A percentile compares a stretch with the other conserved stretches of the same genome.
Conservation (phyloP, 2,888 invertebrate species). For the Drosophila neotestacea region DNA sequence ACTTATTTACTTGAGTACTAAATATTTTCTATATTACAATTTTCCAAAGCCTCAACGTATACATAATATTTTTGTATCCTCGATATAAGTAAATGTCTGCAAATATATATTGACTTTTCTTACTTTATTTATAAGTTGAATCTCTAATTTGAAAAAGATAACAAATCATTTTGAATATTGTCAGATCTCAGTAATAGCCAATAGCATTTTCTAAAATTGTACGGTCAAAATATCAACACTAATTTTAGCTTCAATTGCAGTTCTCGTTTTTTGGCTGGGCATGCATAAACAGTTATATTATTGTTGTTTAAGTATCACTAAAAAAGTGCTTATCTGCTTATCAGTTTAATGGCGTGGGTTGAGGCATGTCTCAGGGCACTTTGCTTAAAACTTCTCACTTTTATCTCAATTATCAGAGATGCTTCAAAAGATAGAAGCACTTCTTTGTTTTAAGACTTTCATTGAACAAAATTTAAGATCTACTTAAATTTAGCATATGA, state of each 20-base stretch:
- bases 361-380: neutral
- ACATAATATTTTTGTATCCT: no score
- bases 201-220: no score
- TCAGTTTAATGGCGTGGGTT: slow-evolving; percentile 19
- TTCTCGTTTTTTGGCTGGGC: slow-evolving; percentile 30
- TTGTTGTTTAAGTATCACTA: slow-evolving; percentile 24
- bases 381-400: slow-evolving; percentile 7
- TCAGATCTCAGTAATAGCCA: no score
- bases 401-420: slow-evolving; percentile 29
- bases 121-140: no score
- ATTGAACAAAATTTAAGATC: slow-evolving; percentile 35
- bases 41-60: no score
- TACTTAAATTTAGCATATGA: slow-evolving; percentile 21
- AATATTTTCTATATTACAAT: no score
- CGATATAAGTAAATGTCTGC: no score
- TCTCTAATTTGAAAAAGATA: no score
- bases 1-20: no score
- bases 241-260: slow-evolving; percentile 1
- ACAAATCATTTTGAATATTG: no score
- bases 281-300: neutral
- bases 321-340: slow-evolving; percentile 24
- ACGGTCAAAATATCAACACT: no score
- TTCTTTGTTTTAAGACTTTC: slow-evolving; percentile 23
- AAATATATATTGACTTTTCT: no score
- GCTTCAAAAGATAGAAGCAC: neutral